phyloP scores from a whole-genome alignment of 1,140 invertebrate genomes.

The Bradysia coprophila region DNA sequence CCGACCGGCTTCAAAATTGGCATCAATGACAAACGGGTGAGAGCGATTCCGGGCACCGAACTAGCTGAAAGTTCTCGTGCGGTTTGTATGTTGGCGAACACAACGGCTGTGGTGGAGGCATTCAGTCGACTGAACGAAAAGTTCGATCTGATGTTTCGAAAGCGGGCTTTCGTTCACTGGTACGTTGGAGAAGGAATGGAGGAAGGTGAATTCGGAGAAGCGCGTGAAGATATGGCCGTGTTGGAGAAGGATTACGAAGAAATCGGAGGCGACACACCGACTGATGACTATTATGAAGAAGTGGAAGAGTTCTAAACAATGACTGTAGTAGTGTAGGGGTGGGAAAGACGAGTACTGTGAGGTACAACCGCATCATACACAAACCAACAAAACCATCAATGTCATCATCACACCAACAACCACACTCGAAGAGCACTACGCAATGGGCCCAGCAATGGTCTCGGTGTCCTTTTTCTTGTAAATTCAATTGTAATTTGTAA shows the following conservation, averaged over 20 bases:
- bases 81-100: slow-evolving; percentile 64
- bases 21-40: slow-evolving; percentile 63
- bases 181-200: slow-evolving; percentile 77
- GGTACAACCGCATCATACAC: too few relatives aligned
- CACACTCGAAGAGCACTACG: too few relatives aligned
- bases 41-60: slow-evolving; percentile 68
- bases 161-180: slow-evolving; percentile 74
- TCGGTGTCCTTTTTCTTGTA: too few relatives aligned
- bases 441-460: too few relatives aligned
- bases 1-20: slow-evolving; percentile 74
- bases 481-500: too few relatives aligned
- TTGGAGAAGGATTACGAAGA: slow-evolving; percentile 74
- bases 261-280: too few relatives aligned
- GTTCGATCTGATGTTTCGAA: slow-evolving; percentile 69
- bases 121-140: slow-evolving; percentile 64
- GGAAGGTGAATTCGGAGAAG: slow-evolving; percentile 70
- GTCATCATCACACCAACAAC: too few relatives aligned
- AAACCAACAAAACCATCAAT: too few relatives aligned
- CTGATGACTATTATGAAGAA: too few relatives aligned
- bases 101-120: slow-evolving; percentile 62
- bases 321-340: too few relatives aligned
- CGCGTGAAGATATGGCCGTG: slow-evolving; percentile 68
- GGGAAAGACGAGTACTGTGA: too few relatives aligned
- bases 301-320: too few relatives aligned
- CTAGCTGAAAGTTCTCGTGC: slow-evolving; percentile 53